phyloP scores from a whole-genome alignment of 2,113 vertebrate genomes.

The Python bivittatus region DNA sequence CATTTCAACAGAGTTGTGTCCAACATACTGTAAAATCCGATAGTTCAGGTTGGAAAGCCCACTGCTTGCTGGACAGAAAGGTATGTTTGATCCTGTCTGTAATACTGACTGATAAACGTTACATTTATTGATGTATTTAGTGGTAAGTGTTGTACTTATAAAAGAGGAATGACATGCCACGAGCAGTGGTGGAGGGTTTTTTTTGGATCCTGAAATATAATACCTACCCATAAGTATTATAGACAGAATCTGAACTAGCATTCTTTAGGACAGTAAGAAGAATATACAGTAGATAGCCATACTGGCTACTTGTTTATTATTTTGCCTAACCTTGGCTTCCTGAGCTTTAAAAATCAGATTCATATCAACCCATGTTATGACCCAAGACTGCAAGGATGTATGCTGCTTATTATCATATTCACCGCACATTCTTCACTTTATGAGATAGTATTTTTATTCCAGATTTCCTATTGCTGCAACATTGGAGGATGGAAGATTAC shows the following conservation, averaged over 20 bases:
- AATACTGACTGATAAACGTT: neutral
- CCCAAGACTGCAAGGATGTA: neutral
- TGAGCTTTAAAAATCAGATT: neutral
- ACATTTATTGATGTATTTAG: neutral
- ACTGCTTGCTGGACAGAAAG: neutral
- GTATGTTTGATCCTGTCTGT: neutral
- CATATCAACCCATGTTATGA: neutral
- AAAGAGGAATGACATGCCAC: neutral
- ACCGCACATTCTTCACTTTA: neutral
- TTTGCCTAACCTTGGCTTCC: neutral
- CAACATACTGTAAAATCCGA: neutral
- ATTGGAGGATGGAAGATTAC: neutral
- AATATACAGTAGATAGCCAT: neutral
- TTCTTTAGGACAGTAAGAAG: neutral
- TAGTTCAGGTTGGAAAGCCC: neutral
- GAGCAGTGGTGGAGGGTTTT: neutral
- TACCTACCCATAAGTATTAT: neutral
- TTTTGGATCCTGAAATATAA: neutral
- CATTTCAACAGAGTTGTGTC: neutral
- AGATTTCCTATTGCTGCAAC: slow-evolving; percentile 26
- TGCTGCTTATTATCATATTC: neutral
- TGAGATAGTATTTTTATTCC: slow-evolving; percentile 30
- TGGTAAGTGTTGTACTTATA: neutral
- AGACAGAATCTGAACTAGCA: neutral
- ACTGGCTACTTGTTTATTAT: neutral